Evolutionary conservation across 1,140 invertebrate species (phyloP).

Genomic region (Drosophila eugracilis): DNA sequence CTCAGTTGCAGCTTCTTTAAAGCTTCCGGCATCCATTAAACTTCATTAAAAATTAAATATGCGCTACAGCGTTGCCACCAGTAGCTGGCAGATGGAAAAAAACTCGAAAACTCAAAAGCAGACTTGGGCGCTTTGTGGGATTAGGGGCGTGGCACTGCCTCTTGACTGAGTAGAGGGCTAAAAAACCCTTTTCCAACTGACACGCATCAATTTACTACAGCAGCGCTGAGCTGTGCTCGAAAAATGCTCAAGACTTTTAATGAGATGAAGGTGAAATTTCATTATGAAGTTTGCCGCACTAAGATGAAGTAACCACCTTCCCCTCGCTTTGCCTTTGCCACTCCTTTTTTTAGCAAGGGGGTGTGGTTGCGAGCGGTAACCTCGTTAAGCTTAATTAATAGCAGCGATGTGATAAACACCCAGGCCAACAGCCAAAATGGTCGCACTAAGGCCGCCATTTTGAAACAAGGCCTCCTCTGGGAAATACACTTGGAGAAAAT

Average conservation of each 20-base stretch:
- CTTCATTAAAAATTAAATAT: constrained; percentile 83
- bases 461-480: constrained; percentile 21
- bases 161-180: constrained; percentile 11
- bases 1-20: constrained; percentile 54
- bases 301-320: constrained; percentile 46
- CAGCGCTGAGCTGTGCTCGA: constrained; percentile 16
- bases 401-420: constrained; percentile 85
- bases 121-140: constrained; percentile 15
- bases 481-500: constrained; percentile 1
- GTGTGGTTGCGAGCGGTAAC: constrained; percentile 82
- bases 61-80: constrained; percentile 51
- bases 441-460: constrained; percentile 69
- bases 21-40: constrained; percentile 83
- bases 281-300: constrained; percentile 74
- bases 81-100: constrained; percentile 23
- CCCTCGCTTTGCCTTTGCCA: too few species aligned
- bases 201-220: constrained; percentile 69
- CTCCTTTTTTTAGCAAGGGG: constrained; percentile 23
- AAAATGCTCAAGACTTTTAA: constrained; percentile 81
- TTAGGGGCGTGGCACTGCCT: constrained; percentile 55
- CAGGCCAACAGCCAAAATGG: constrained; percentile 63
- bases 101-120: constrained; percentile 22
- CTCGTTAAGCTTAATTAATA: constrained; percentile 85
- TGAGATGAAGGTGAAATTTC: constrained; percentile 85
- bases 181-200: constrained; percentile 44